Conservation (phyloP, 92 coral and sea anemone species). For the Actinernus sp. region DNA sequence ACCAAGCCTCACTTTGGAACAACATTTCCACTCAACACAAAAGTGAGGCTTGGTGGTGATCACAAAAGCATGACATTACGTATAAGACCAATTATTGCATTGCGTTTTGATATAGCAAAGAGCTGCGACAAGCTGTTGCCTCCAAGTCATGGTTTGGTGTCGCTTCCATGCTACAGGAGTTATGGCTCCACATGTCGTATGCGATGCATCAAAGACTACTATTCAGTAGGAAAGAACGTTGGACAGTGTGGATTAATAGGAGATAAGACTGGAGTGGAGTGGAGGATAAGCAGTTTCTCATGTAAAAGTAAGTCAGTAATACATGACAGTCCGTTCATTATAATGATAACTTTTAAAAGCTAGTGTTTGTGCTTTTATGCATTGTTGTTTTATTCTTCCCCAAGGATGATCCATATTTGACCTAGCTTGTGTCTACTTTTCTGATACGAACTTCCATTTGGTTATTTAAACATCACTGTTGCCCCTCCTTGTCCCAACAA, state of each 20-base stretch:
- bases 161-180: constrained; percentile 16
- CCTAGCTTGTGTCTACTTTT: too few relatives aligned
- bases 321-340: too few relatives aligned
- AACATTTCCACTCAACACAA: too few relatives aligned
- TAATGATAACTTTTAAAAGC: too few relatives aligned
- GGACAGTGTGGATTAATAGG: neutral
- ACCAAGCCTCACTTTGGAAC: too few relatives aligned
- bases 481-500: too few relatives aligned
- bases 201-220: constrained; percentile 6
- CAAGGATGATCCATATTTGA: too few relatives aligned
- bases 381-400: neutral
- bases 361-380: too few relatives aligned
- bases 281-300: neutral
- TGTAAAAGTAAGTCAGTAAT: constrained; percentile 1
- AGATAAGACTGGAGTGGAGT: constrained; percentile 6
- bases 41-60: too few relatives aligned
- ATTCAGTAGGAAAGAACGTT: neutral
- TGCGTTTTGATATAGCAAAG: constrained; percentile 1
- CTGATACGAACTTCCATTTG: too few relatives aligned
- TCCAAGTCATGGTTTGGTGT: neutral
- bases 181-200: constrained; percentile 1
- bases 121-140: neutral
- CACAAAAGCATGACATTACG: neutral
- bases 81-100: neutral
- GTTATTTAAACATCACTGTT: too few relatives aligned